Percentiles rank a stretch among this genome's conserved stretches.
Evolutionary conservation across 2,113 vertebrate genomes (phyloP).

Genomic region (Rhinolophus ferrumequinum): DNA sequence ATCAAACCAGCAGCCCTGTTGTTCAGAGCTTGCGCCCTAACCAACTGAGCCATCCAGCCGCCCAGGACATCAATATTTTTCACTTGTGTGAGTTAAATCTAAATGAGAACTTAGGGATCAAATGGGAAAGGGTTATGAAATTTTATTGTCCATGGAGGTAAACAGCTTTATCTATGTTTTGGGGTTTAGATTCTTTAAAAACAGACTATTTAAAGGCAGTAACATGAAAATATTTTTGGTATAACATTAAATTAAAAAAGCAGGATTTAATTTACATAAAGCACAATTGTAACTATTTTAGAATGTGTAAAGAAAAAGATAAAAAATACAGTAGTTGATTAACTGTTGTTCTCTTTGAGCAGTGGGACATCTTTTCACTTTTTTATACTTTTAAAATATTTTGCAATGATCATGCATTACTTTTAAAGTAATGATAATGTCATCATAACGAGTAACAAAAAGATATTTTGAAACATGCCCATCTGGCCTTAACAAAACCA

Average conservation of each 20-base stretch:
- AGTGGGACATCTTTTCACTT: background rate
- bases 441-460: background rate
- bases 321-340: background rate
- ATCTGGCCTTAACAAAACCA: background rate
- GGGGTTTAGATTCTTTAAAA: background rate
- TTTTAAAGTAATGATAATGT: background rate
- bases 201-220: background rate
- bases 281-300: background rate
- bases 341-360: background rate
- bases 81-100: background rate
- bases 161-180: background rate
- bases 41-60: too few relatives aligned
- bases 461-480: background rate
- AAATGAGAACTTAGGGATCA: background rate
- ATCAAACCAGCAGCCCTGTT: too few relatives aligned
- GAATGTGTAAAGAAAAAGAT: background rate
- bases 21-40: too few relatives aligned
- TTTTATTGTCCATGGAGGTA: background rate
- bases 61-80: background rate
- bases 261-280: background rate
- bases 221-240: background rate
- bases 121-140: background rate
- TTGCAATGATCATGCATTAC: background rate
- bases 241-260: background rate
- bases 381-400: background rate